Evolutionary conservation across 2,113 vertebrate genomes (phyloP).

Genomic region (Cyphomyrus plagiostoma): DNA sequence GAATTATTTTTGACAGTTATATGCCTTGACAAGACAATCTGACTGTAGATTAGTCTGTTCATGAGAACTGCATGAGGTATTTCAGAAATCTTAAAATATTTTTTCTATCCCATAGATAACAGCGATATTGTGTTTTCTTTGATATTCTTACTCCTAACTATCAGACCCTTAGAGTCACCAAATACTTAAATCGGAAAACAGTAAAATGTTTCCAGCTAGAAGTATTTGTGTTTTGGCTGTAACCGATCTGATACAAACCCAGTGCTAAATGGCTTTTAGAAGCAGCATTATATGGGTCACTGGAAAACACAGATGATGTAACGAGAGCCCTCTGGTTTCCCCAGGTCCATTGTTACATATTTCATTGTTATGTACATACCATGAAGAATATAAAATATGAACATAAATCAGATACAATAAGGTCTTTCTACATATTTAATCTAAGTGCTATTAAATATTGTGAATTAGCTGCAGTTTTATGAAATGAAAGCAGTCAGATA

Average conservation of each 20-base stretch:
- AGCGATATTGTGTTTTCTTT: neutral
- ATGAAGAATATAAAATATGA: neutral
- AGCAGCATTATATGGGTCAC: neutral
- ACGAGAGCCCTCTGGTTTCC: neutral
- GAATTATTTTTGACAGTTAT: neutral
- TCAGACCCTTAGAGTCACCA: neutral
- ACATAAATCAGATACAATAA: neutral
- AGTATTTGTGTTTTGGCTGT: neutral
- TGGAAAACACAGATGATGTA: neutral
- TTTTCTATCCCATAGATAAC: neutral
- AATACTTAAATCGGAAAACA: neutral
- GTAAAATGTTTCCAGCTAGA: neutral
- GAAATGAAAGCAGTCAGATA: neutral
- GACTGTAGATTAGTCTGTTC: neutral
- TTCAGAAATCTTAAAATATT: neutral
- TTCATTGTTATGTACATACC: neutral
- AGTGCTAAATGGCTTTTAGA: neutral
- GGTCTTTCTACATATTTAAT: neutral
- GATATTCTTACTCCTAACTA: neutral
- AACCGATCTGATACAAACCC: neutral
- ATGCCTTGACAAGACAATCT: neutral
- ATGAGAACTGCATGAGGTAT: neutral
- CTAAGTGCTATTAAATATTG: neutral
- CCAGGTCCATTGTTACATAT: neutral
- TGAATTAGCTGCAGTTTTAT: neutral